Evolutionary conservation across 2,888 invertebrate genomes (phyloP).

Genomic region (Pollenia labialis): DNA sequence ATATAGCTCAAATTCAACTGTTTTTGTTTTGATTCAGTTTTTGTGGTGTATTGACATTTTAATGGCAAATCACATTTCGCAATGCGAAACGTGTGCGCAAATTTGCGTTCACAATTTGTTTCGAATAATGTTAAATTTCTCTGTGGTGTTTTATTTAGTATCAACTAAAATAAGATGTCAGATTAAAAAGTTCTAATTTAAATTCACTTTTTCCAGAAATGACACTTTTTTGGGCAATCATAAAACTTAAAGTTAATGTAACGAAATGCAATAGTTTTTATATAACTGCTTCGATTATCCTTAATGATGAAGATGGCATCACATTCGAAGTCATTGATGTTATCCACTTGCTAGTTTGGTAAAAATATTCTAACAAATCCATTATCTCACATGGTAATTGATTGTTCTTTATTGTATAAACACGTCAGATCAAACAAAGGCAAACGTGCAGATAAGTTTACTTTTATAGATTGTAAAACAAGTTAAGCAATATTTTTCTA

Average conservation of each 20-base stretch:
- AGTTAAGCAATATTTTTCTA: background rate
- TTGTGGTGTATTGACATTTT: slow-evolving; percentile 40
- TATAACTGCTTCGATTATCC: no score
- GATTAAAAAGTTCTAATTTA: no score
- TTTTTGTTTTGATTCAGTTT: slow-evolving; percentile 17
- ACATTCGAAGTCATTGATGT: no score
- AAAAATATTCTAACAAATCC: no score
- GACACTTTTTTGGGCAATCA: no score
- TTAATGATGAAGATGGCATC: no score
- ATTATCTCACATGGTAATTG: background rate
- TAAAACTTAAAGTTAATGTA: no score
- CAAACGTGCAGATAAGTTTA: background rate
- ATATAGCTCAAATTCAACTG: background rate
- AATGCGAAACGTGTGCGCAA: background rate
- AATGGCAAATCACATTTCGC: background rate
- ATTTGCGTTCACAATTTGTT: background rate
- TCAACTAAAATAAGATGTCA: no score
- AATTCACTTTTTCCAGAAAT: no score
- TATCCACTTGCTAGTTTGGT: no score
- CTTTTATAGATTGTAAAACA: slow-evolving; percentile 1
- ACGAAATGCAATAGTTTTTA: no score
- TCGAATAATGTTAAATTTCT: background rate
- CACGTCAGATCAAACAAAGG: background rate
- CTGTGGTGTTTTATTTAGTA: no score
- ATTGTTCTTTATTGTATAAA: background rate